Percentiles rank a stretch among this genome's conserved stretches.
These are phyloP conservation scores for Spodoptera littoralis DNA, from an alignment of 2,888 invertebrate genomes.

Conservation along the genomic window DNA sequence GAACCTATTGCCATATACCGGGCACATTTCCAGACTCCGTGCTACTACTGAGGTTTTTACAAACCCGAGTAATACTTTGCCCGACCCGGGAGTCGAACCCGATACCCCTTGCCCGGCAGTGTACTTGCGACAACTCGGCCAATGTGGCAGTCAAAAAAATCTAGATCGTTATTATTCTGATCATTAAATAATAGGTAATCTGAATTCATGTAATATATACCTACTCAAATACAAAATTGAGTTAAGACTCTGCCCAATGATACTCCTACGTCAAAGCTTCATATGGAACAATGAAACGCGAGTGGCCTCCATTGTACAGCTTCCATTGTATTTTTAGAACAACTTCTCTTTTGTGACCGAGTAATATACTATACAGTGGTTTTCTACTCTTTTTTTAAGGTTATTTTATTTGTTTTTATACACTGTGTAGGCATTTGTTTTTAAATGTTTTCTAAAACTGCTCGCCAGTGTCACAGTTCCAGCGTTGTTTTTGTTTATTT, in stretches of 20 bases:
- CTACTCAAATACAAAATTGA: not conserved
- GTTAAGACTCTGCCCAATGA: conserved; percentile 9
- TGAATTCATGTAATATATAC: no score
- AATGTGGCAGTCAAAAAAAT: no score
- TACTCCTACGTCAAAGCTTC: conserved; percentile 15
- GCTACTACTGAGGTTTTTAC: no score
- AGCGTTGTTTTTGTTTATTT: not conserved
- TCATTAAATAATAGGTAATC: no score
- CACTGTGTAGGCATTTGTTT: conserved; percentile 6
- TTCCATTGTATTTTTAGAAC: conserved; percentile 55
- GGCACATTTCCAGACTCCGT: no score
- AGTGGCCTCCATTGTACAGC: conserved; percentile 46
- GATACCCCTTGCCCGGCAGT: no score
- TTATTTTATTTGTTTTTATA: conserved; percentile 21
- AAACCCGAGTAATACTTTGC: no score
- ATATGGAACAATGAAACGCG: conserved; percentile 48
- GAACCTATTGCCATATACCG: no score
- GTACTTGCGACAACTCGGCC: no score
- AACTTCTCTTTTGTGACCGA: conserved; percentile 52
- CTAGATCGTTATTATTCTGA: no score
- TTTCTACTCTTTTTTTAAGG: conserved; percentile 25
- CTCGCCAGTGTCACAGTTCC: not conserved
- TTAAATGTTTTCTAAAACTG: conserved; percentile 1
- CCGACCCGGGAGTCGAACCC: no score
- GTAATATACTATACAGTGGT: conserved; percentile 39